Evolutionary conservation across 1,140 invertebrate genomes (phyloP).

Genomic region (Rhizoglyphus robini): DNA sequence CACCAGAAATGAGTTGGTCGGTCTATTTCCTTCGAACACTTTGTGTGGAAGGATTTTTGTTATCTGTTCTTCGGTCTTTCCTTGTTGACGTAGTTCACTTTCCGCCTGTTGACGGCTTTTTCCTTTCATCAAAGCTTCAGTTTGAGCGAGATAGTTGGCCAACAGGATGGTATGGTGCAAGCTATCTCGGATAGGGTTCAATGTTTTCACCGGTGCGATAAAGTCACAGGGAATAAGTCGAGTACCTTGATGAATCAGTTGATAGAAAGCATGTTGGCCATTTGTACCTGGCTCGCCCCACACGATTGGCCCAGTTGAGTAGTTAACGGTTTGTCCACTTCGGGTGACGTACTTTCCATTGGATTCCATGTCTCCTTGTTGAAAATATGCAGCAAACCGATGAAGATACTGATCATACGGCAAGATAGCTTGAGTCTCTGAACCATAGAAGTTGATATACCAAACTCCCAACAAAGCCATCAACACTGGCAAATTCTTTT

Average conservation of each 20-base stretch:
- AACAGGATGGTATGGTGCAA: slow-evolving; percentile 69
- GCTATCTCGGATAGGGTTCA: slow-evolving; percentile 72
- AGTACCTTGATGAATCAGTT: slow-evolving; percentile 80
- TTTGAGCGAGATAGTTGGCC: slow-evolving; percentile 96
- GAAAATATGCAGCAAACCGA: slow-evolving; percentile 97
- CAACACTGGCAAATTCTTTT: slow-evolving; percentile 91
- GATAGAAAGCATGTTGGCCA: slow-evolving; percentile 97
- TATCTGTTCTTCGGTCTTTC: slow-evolving; percentile 47
- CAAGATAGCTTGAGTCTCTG: slow-evolving; percentile 86
- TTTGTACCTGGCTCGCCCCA: slow-evolving; percentile 98
- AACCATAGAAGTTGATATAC: slow-evolving; percentile 89
- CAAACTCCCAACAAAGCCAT: slow-evolving; percentile 86
- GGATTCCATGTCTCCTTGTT: slow-evolving; percentile 99
- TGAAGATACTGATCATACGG: slow-evolving; percentile 98
- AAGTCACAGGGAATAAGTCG: slow-evolving; percentile 92
- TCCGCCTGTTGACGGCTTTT: slow-evolving; percentile 62
- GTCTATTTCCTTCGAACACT: slow-evolving; percentile 89
- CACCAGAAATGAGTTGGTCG: slow-evolving; percentile 94
- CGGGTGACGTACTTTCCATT: slow-evolving; percentile 84
- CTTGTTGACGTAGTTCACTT: slow-evolving; percentile 55
- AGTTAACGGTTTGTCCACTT: slow-evolving; percentile 55
- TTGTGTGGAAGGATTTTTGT: slow-evolving; percentile 82
- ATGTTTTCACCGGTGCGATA: slow-evolving; percentile 78
- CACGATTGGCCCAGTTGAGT: slow-evolving; percentile 77
- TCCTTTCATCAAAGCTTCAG: slow-evolving; percentile 89